Evolutionary conservation across 2,888 invertebrate species (phyloP), one percentile per base, ranked within the genome.

Genomic region (Embidobia sp.): DNA sequence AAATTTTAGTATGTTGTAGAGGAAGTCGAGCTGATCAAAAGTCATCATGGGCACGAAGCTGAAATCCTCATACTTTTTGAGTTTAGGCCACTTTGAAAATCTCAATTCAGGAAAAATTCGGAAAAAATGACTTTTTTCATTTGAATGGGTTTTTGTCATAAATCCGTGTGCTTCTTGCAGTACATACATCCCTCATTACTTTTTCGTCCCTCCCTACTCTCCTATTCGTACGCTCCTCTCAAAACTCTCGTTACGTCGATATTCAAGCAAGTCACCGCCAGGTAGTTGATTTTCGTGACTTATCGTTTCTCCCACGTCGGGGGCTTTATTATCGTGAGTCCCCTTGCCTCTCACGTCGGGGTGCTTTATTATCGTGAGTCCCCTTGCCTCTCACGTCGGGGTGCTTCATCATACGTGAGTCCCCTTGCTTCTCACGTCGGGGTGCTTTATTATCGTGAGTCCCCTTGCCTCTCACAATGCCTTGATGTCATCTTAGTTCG

Each of bases 21-120:
- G 3, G 10, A 49, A 16, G 10, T 31, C 49, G 6, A 33, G 49
- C 49, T 49, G 31, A 31, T 33, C 11, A 49, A 49, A 49, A 49
- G 31, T 31, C 8, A 2, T 8, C 18, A 19, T 31, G 49, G 16
- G 31, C 16, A 46, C 46, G 13, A 46, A 26, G 15, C 27, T 27
- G 11, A 7, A 46, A 46, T 27, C 26, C 7, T 46, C 27, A 15
- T 27, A 8, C 13, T 1, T 46, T 27, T 27, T 7, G 11, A 46
- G 46, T 26, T 46, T 27, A 3, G 7, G 6, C 27, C 46, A 8
- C n/a, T 42, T 19, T 10, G 3, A 27, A 46, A 27, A 46, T 15
- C 46, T 46, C 15, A 27, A 27, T 27, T 27, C 15, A 5, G 26
- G 15, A 46, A 46, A 46, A 26, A 27, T 31, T 31, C 6, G 22